These are phyloP conservation scores for Otolemur garnettii DNA, from an alignment of 2,113 vertebrate genomes.

Conservation along the genomic window DNA sequence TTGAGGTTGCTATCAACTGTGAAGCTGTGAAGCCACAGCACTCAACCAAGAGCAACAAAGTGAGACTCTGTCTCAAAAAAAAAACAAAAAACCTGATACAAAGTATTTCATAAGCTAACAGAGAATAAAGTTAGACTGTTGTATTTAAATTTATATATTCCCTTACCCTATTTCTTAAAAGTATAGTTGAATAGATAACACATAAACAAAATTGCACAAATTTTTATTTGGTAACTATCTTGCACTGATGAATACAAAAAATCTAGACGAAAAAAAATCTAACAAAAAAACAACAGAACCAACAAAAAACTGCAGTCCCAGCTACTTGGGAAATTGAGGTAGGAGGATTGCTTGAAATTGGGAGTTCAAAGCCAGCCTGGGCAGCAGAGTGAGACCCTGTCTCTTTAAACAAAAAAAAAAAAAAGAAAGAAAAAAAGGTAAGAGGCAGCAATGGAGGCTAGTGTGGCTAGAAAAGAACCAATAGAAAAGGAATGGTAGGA, in stretches of 20 bases:
- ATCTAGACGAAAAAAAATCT: not conserved
- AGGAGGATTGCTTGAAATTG: not conserved
- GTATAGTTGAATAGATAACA: constrained; percentile 32
- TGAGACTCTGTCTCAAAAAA: too few species aligned
- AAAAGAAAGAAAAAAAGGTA: not conserved
- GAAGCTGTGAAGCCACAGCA: too few species aligned
- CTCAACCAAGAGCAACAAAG: too few species aligned
- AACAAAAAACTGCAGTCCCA: not conserved
- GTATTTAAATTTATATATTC: constrained; percentile 48
- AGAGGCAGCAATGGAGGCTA: not conserved
- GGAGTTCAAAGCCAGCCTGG: not conserved
- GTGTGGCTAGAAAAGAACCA: not conserved
- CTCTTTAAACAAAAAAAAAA: not conserved
- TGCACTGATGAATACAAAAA: not conserved
- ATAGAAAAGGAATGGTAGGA: not conserved
- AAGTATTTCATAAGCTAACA: constrained; percentile 34
- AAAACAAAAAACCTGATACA: not conserved
- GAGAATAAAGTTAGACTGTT: not conserved
- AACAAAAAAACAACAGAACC: not conserved
- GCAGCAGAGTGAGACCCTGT: not conserved
- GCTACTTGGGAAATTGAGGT: not conserved
- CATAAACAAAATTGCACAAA: constrained; percentile 20
- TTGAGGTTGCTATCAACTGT: too few species aligned
- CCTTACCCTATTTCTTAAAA: constrained; percentile 34
- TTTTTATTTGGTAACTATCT: constrained; percentile 14